Evolutionary conservation across 1,140 invertebrate species (phyloP).

Genomic region (Magallana gigas): DNA sequence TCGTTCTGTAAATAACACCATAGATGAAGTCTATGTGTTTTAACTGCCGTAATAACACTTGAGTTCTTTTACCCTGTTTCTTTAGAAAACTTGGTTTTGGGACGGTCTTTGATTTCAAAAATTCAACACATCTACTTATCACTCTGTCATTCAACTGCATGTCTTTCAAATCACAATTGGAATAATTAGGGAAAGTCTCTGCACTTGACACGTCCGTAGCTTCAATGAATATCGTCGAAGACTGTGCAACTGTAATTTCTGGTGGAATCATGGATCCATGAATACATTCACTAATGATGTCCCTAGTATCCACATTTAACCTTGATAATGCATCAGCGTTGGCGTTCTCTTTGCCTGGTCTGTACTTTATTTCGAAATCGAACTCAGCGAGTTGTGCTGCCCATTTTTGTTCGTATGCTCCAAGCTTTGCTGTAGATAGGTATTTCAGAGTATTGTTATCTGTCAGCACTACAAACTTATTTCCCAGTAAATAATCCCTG

Average conservation of each 20-base stretch:
- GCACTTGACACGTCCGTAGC: not conserved
- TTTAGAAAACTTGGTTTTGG: not conserved
- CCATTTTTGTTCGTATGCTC: conserved; percentile 55
- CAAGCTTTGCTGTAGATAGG: conserved; percentile 54
- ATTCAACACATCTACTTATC: not conserved
- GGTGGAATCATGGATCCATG: not conserved
- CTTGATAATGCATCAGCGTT: conserved; percentile 49
- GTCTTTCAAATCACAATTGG: not conserved
- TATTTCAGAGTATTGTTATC: conserved; percentile 59
- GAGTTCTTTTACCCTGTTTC: conserved; percentile 5
- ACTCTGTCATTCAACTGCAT: conserved; percentile 5
- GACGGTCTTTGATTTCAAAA: not conserved
- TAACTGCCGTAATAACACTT: conserved; percentile 32
- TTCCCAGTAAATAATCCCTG: conserved; percentile 55
- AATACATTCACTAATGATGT: not conserved
- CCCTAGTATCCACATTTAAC: not conserved
- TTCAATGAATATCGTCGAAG: not conserved
- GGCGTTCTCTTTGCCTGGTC: conserved; percentile 35
- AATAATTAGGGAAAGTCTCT: conserved; percentile 24
- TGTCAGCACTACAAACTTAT: conserved; percentile 55
- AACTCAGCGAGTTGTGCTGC: conserved; percentile 54
- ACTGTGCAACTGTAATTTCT: not conserved
- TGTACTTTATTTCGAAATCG: conserved; percentile 53
- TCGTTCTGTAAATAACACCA: conserved; percentile 33
- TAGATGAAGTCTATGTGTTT: not conserved